Base-by-base conservation (phyloP, 2,113 vertebrate species). In the Coturnix japonica region DNA sequence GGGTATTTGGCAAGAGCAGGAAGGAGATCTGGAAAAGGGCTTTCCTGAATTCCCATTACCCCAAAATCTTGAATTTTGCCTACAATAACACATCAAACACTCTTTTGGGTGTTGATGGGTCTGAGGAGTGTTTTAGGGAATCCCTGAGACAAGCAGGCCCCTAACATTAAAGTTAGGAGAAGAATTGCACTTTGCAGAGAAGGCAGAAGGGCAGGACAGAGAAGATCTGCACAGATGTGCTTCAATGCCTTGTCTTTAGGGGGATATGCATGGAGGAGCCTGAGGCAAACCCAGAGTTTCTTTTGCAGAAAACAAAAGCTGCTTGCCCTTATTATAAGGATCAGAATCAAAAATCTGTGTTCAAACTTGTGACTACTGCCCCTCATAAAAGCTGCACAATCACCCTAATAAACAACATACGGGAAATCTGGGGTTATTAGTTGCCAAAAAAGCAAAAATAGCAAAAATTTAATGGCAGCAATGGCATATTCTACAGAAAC, bases 331-430 rank as follows among this genome's bases (percentile, higher is more conserved):
- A 54, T 81, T 67, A 59, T 0, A 1, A 74, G 46, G 69, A 60
- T 71, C 56, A 89, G 74, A 89, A 85, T 75, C 54, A 93, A 92
- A 92, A 94, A 90, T 85, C 81, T 73, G 37, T 66, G 54, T 64
- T 90, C 77, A 73, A 51, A 87, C 59, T 90, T 39, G 31, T 41
- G 56, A 59, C 64, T 94, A 84, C 91, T 92, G 89, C 89, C 91
- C 91, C 78, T 95, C 91, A 85, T 87, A 87, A 95, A 81, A 93
- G 76, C 73, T 12, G 0, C 13, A 47, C 49, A 89, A 46, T 66
- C 81, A 60, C 95, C 94, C 64, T 92, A 80, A 89, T 87, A 92
- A 94, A 95, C 83, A 95, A 81, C 90, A 96, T 93, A 89, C 91
- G 89, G 89, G 94, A 85, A 85, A 91, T 70, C 64, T 67, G 60